Evolutionary conservation across 2,113 vertebrate genomes (phyloP).

Genomic region (Spea bombifrons): DNA sequence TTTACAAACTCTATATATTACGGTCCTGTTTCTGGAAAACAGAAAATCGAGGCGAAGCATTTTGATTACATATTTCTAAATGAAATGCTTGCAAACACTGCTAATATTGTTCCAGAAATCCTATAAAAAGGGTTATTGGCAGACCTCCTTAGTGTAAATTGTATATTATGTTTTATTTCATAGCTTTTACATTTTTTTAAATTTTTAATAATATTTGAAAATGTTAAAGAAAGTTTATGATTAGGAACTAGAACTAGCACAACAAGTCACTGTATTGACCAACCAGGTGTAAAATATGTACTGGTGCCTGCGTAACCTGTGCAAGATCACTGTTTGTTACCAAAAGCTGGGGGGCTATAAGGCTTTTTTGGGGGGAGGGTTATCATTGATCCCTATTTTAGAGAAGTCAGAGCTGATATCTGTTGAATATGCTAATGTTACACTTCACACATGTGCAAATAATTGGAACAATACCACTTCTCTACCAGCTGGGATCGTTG

Average conservation of each 20-base stretch:
- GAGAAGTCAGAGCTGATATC: no score
- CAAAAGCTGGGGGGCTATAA: no score
- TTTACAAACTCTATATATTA: conserved; percentile 15
- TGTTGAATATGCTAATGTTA: no score
- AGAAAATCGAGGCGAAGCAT: conserved; percentile 10
- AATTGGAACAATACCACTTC: no score
- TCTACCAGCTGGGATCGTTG: no score
- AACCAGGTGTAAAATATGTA: conserved; percentile 13
- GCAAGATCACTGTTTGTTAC: no score
- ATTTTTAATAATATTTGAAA: conserved; percentile 26
- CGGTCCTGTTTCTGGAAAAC: conserved; percentile 28
- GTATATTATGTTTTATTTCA: conserved; percentile 13
- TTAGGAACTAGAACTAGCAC: conserved; percentile 8
- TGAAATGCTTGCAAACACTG: conserved; percentile 27
- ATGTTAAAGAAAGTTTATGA: conserved; percentile 4
- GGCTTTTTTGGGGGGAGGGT: no score
- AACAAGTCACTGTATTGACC: conserved; percentile 22
- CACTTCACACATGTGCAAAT: no score
- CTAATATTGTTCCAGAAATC: conserved; percentile 26
- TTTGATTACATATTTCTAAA: conserved; percentile 8
- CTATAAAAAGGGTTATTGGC: conserved; percentile 32
- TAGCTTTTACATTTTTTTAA: conserved; percentile 8
- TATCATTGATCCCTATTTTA: no score
- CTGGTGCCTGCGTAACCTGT: no score
- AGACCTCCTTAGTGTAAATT: neutral